Evolutionary conservation across 2,888 invertebrate genomes (phyloP).

Genomic region (Leptopterna dolabrata): DNA sequence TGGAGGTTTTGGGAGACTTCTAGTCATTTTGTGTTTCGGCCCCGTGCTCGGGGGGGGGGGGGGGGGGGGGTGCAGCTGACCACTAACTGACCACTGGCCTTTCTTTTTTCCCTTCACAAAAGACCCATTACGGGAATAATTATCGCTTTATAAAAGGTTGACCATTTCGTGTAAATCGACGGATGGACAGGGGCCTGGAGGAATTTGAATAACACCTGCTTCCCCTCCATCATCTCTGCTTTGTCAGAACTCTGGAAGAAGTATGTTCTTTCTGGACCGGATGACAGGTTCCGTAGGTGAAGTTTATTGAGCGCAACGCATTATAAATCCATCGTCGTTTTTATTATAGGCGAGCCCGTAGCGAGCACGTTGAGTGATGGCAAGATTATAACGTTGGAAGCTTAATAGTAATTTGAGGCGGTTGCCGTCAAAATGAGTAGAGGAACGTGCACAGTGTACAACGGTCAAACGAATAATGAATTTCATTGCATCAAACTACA

Average conservation of each 20-base stretch:
- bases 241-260: neutral
- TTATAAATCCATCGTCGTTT: slow-evolving; percentile 1
- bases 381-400: neutral
- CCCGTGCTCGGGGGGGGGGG: neutral
- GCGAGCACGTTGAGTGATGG: neutral
- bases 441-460: too few species aligned
- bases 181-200: neutral
- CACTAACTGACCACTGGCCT: neutral
- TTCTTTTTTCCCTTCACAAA: neutral
- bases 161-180: neutral
- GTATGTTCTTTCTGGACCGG: neutral
- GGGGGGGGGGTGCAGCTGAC: neutral
- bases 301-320: neutral
- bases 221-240: neutral
- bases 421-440: too few species aligned
- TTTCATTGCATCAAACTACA: too few species aligned
- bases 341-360: neutral
- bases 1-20: neutral
- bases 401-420: too few species aligned
- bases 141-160: neutral
- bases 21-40: neutral
- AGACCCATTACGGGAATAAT: neutral
- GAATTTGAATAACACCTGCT: slow-evolving; percentile 3
- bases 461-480: too few species aligned
- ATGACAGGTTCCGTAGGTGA: neutral